Evolutionary conservation across 2,888 invertebrate species (phyloP).

Genomic region (Drosophila rellima): DNA sequence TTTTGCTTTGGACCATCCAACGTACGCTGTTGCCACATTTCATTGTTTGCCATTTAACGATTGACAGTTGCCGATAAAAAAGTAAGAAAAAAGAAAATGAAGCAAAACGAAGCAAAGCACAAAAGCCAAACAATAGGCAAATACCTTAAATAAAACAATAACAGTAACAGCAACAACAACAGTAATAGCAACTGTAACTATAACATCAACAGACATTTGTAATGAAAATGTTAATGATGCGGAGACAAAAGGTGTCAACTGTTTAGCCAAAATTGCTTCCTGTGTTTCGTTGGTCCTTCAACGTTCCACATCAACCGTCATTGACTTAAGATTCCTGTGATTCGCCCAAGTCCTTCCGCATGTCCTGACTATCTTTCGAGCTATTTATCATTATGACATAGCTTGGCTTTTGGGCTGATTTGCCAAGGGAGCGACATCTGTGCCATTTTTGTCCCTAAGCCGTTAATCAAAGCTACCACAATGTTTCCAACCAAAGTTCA

Average conservation of each 20-base stretch:
- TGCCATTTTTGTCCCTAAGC: conserved; percentile 56
- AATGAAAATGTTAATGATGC: conserved; percentile 78
- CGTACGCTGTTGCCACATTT: conserved; percentile 63
- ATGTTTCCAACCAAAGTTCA: conserved; percentile 25
- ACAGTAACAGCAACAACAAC: conserved; percentile 6
- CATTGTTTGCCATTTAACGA: conserved; percentile 82
- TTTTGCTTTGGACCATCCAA: conserved; percentile 47
- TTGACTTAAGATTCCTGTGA: conserved; percentile 37
- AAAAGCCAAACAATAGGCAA: conserved; percentile 42
- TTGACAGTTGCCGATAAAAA: conserved; percentile 76
- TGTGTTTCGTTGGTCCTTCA: background rate
- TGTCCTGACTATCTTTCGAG: conserved; percentile 30
- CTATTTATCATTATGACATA: conserved; percentile 78
- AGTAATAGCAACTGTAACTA: conserved; percentile 24
- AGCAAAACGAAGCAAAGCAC: conserved; percentile 31
- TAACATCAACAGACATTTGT: conserved; percentile 46
- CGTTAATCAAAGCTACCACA: conserved; percentile 69
- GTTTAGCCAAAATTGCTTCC: conserved; percentile 54
- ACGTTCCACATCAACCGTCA: conserved; percentile 6
- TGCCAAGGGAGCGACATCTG: conserved; percentile 69
- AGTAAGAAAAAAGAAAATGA: conserved; percentile 6
- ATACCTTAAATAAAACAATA: conserved; percentile 28
- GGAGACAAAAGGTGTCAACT: conserved; percentile 70
- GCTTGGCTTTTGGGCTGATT: conserved; percentile 69
- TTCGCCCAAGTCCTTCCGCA: conserved; percentile 7